Base-by-base conservation (phyloP, 1,140 invertebrate genomes). In the Acromyrmex heyeri region DNA sequence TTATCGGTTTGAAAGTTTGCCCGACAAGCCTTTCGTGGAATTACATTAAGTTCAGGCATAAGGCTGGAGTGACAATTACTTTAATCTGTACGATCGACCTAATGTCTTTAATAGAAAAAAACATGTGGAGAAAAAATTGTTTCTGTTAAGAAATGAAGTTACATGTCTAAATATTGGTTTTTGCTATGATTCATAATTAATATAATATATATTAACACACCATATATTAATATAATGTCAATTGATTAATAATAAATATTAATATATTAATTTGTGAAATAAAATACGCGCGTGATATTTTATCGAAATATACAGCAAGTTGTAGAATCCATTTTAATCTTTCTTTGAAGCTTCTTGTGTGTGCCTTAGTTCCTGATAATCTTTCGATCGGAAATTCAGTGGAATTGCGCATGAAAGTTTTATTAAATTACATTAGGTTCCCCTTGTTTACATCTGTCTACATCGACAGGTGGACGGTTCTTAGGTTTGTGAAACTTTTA, bases 31-130 rank as follows among this genome's bases (percentile, higher is more conserved):
- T 89, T 89, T 87, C 88, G 77, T 55, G 70, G 85, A 90, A 89
- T 89, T 69, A 87, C 77, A 79, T 88, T 88, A 77, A 72, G 76
- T 87, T 85, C 85, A 64, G 88, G 65, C 65, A 48, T 91, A 89
- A 88, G 92, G 88, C 81, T 88, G 90, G 86, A 87, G 86, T 90
- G 86, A 86, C 88, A 89, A 92, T 92, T 91, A 88, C 90, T 91
- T 65, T 85, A 81, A 91, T 91, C 90, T 89, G 38, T 88, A 57
- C 21, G 24, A 55, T 48, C 30, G 30, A 6, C n/a, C 38, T n/a
- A 62, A 50, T 81, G 44, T 48, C 14, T 50, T 70, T 38, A 21
- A 34, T 72, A 59, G 34, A 82, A 72, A 38, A 12, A 48, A 12
- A 27, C n/a, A 12, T 18, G 3, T 18, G 14, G 12, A 34, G 61